Base-by-base conservation (phyloP, 1,140 invertebrate genomes). In the Sipha flava region DNA sequence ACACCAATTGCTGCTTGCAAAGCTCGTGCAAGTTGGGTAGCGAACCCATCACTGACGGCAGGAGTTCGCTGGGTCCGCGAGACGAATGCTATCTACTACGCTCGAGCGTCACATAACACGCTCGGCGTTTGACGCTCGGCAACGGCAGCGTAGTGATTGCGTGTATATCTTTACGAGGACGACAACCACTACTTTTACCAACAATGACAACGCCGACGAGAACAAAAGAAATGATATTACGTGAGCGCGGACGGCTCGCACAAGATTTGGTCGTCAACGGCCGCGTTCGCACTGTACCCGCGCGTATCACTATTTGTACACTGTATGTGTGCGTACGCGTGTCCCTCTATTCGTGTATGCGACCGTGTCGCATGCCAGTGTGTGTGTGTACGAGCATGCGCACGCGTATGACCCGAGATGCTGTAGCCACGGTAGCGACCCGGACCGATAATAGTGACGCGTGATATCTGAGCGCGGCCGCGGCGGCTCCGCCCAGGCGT, bases 21-120 rank as follows among this genome's bases (percentile, higher is more conserved):
- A 77, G 72, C 31, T 77, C 72, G 72, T 77, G 72, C 49, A 77
- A 34, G n/a, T 77, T 77, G 40, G 72, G 72, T 34, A 77, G 52
- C 49, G 72, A 77, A 21, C 72, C 72, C 72, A 77, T 77, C 21
- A 21, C 40, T 7, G 37, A n/a, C 34, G 34, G 34, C 14, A 4
- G 12, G n/a, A n/a, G n/a, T n/a, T n/a, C n/a, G n/a, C n/a, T n/a
- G n/a, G n/a, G n/a, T n/a, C 2, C 21, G 0, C 34, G n/a, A 9
- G 0, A 10, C 21, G 9, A n/a, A n/a, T n/a, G n/a, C n/a, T n/a
- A n/a, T 3, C 10, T 1, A 21, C 54, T 12, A 5, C 26, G 21
- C n/a, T n/a, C n/a, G n/a, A n/a, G 21, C 9, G 16, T 16, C 16
- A 1, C 26, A 23, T 14, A 29, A 5, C 23, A 23, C 6, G 54